A percentile compares a stretch with the other conserved stretches of the same genome.
These are phyloP conservation scores for Agelastica alni DNA, from an alignment of 2,888 invertebrate species.

Conservation along the genomic window DNA sequence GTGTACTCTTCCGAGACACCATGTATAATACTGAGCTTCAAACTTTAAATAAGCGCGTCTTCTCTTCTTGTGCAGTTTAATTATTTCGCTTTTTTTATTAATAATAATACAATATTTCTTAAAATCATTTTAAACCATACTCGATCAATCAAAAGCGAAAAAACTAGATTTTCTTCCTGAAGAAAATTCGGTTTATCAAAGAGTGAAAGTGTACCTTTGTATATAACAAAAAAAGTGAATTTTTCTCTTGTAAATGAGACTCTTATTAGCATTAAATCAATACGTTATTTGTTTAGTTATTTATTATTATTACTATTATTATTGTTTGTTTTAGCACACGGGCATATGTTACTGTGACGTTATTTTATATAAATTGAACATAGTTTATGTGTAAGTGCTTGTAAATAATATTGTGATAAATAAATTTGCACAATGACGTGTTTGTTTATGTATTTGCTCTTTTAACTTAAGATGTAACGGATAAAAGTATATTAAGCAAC, in stretches of 20 bases:
- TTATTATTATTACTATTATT: constrained; percentile 35
- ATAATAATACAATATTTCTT: neutral
- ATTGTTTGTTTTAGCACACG: constrained; percentile 41
- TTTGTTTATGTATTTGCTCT: no score
- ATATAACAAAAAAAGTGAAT: constrained; percentile 23
- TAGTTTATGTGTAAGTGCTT: constrained; percentile 56
- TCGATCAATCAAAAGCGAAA: constrained; percentile 11
- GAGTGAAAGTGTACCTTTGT: constrained; percentile 28
- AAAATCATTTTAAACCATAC: neutral
- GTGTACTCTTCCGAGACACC: no score
- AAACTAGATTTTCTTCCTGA: neutral
- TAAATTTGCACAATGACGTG: constrained; percentile 54
- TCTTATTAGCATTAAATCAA: constrained; percentile 35
- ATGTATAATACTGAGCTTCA: no score
- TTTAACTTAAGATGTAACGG: no score
- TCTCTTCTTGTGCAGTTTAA: no score
- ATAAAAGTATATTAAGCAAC: no score
- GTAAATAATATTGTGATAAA: constrained; percentile 58
- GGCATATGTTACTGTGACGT: constrained; percentile 47
- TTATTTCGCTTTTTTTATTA: neutral
- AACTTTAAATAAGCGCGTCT: no score
- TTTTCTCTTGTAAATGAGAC: constrained; percentile 35
- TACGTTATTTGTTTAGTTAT: constrained; percentile 28
- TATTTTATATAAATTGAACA: constrained; percentile 51
- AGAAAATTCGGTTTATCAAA: constrained; percentile 11